phyloP scores from a whole-genome alignment of 2,888 invertebrate genomes.

The Eilema depressum region DNA sequence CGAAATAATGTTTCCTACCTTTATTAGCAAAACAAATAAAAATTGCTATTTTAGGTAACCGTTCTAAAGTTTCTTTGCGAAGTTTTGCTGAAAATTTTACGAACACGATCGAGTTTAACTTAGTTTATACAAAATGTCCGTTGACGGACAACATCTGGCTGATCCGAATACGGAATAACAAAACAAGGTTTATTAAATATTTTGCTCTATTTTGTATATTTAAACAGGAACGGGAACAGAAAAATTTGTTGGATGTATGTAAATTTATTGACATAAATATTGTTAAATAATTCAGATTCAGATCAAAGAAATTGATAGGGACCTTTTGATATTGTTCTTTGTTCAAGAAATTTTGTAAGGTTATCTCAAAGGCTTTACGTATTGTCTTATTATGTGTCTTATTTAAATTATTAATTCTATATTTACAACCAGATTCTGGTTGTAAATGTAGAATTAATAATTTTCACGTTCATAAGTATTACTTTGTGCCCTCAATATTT shows the following conservation, averaged over 20 bases:
- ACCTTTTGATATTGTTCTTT: not conserved
- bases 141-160: conserved; percentile 37
- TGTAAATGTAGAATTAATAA: no score
- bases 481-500: no score
- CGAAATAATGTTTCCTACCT: not conserved
- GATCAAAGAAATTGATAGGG: not conserved
- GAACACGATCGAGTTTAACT: conserved; percentile 21
- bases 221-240: not conserved
- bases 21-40: not conserved
- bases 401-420: no score
- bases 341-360: no score
- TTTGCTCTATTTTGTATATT: conserved; percentile 12
- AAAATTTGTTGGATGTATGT: not conserved
- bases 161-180: conserved; percentile 37
- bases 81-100: conserved; percentile 27
- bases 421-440: no score
- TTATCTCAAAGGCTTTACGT: no score
- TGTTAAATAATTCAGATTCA: not conserved
- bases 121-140: conserved; percentile 25
- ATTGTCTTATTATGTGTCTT: no score
- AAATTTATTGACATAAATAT: not conserved
- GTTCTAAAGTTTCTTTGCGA: not conserved
- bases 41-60: not conserved
- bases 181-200: conserved; percentile 36
- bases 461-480: no score